phyloP scores from a whole-genome alignment of 1,140 invertebrate species.

The Zaprionus tsacasi region DNA sequence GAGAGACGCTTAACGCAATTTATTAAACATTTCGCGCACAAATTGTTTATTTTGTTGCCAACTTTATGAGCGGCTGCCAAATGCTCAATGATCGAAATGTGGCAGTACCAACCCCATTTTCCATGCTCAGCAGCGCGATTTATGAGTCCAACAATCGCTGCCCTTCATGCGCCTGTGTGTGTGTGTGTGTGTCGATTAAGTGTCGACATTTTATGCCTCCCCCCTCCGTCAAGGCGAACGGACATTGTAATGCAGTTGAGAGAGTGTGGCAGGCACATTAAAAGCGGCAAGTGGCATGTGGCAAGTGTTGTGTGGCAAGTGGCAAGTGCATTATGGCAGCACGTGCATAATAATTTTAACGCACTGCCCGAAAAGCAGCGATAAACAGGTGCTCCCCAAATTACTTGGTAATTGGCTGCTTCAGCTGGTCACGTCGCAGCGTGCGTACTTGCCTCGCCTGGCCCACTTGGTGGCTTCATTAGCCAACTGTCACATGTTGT shows the following conservation, averaged over 20 bases:
- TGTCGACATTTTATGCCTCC: constrained; percentile 64
- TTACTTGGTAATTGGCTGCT: constrained; percentile 48
- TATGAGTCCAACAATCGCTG: constrained; percentile 63
- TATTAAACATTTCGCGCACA: constrained; percentile 70
- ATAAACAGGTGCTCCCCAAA: constrained; percentile 56
- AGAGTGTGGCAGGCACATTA: constrained; percentile 4
- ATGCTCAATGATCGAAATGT: constrained; percentile 58
- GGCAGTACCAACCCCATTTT: constrained; percentile 7
- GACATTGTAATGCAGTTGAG: constrained; percentile 7
- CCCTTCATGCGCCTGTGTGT: too few species aligned
- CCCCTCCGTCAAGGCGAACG: neutral
- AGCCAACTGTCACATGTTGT: constrained; percentile 40
- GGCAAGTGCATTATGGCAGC: constrained; percentile 70
- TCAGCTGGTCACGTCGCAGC: constrained; percentile 12
- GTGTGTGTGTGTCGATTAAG: too few species aligned
- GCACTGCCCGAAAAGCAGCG: constrained; percentile 56
- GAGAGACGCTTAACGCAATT: constrained; percentile 69
- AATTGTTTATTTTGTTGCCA: constrained; percentile 77
- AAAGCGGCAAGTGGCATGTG: constrained; percentile 11
- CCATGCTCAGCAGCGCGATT: constrained; percentile 52
- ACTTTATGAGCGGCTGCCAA: constrained; percentile 40
- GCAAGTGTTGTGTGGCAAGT: constrained; percentile 31
- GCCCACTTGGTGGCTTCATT: constrained; percentile 31
- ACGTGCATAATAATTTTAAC: constrained; percentile 69
- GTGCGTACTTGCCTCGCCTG: neutral